Conservation (phyloP, 2,797 vertebrate species). For the Chromis chromis region DNA sequence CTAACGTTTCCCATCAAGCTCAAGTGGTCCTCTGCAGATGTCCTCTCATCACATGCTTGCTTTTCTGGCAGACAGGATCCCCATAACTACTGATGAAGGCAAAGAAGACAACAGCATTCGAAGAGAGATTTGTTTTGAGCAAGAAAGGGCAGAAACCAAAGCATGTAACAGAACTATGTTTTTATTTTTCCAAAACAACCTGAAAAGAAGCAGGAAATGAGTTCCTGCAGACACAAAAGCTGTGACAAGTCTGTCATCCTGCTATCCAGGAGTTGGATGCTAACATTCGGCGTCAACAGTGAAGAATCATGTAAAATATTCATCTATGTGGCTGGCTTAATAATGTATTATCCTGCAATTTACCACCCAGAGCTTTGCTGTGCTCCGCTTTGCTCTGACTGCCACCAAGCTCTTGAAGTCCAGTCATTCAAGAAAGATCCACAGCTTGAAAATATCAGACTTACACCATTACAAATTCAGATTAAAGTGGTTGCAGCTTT, state of each 20-base stretch:
- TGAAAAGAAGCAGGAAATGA: background rate
- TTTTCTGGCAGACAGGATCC: background rate
- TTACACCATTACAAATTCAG: constrained; percentile 54
- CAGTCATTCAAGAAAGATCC: constrained; percentile 56
- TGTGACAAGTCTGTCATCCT: constrained; percentile 12
- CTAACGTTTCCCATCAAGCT: constrained; percentile 36
- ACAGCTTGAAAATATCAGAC: constrained; percentile 50
- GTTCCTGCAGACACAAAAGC: background rate
- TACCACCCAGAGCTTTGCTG: constrained; percentile 68
- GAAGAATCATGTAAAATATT: constrained; percentile 80
- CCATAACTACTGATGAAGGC: background rate
- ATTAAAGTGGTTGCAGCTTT: constrained; percentile 47
- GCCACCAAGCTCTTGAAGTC: constrained; percentile 53
- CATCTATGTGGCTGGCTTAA: constrained; percentile 73
- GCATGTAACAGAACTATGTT: background rate
- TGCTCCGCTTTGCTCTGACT: constrained; percentile 41
- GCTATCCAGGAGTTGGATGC: constrained; percentile 52
- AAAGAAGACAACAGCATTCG: background rate
- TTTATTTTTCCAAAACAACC: constrained; percentile 8
- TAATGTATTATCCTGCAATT: constrained; percentile 80
- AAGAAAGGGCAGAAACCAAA: background rate
- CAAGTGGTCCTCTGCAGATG: constrained; percentile 31
- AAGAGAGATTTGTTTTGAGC: background rate
- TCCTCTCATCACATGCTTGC: background rate
- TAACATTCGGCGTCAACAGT: constrained; percentile 41